Evolutionary conservation across 2,797 vertebrate species (phyloP), one percentile per base, ranked within the genome.

Genomic region (Ambastaia sidthimunki): DNA sequence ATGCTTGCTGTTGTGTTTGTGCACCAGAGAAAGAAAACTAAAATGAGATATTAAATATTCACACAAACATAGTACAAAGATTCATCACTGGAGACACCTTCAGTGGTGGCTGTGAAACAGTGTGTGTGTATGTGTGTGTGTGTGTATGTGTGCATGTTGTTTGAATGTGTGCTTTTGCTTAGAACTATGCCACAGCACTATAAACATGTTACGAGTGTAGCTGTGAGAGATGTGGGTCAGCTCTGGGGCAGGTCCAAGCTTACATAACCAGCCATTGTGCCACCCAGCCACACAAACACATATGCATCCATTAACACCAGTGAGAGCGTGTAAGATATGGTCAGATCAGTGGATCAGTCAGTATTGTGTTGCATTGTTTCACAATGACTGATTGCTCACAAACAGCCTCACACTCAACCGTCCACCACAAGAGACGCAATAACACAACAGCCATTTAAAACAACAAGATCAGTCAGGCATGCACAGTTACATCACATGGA

Each of bases 231-330:
- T 80, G 52, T 80, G 71, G 84, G 74, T 76, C 81, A 83, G 55
- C 52, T 67, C 23, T 66, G 19, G 71, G 74, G 55, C 71, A 74
- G 74, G 69, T 77, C 65, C 19, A 57, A 47, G 78, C 60, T 82
- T 83, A 74, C 70, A 76, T 77, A 83, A 74, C 65, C 70, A 28
- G 21, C 71, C 62, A 74, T 78, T 82, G 60, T 85, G 78, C 76
- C 78, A 83, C 62, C 25, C 66, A 55, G 34, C 31, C 60, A 60
- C 31, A 78, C 76, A 77, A 41, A 37, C 48, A 55, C 12, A 21
- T 28, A 67, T 48, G 23, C 23, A 16, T 48, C 23, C 48, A 67
- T 47, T 34, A 34, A 65, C 59, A 77, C 28, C 28, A 23, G 28
- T 7, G 18, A 47, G 7, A 41, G 21, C 12, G 62, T 65, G 25